Evolutionary conservation across 2,113 vertebrate species (phyloP).

Genomic region (Aramus guarauna): DNA sequence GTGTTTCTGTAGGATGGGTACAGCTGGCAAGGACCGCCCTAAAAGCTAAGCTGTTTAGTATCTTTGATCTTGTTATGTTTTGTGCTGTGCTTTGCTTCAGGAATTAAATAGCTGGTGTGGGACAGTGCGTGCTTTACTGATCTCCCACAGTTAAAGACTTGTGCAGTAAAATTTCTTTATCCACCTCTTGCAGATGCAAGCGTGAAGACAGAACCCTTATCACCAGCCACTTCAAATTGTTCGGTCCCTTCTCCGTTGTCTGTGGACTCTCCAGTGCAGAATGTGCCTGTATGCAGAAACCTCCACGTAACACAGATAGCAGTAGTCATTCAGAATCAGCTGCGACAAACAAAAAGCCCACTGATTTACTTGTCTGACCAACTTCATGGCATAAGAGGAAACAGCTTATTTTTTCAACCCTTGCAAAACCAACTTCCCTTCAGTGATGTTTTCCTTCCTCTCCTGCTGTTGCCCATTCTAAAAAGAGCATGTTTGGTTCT

Average conservation of each 20-base stretch:
- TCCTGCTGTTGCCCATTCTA: not conserved
- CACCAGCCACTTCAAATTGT: constrained; percentile 80
- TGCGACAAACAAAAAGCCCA: not conserved
- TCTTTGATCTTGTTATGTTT: not conserved
- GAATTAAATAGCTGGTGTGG: not conserved
- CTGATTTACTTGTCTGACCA: not conserved
- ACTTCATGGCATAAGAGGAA: not conserved
- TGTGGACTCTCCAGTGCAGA: constrained; percentile 79
- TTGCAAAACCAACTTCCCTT: not conserved
- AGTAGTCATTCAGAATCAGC: not conserved
- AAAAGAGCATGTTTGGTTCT: not conserved
- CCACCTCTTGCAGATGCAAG: constrained; percentile 74
- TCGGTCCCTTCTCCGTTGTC: constrained; percentile 79
- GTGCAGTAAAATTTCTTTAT: not conserved
- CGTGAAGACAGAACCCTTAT: constrained; percentile 81
- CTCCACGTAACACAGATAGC: not conserved
- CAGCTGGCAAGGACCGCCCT: not conserved
- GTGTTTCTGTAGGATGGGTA: not conserved
- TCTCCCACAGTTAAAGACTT: not conserved
- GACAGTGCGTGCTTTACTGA: not conserved
- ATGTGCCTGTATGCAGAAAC: constrained; percentile 81
- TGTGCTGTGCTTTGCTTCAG: not conserved
- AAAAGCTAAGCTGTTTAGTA: not conserved
- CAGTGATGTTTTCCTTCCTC: not conserved
- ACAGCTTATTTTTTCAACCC: not conserved